Base-by-base conservation (phyloP, 2,797 vertebrate genomes). In the Intellagama lesueurii region DNA sequence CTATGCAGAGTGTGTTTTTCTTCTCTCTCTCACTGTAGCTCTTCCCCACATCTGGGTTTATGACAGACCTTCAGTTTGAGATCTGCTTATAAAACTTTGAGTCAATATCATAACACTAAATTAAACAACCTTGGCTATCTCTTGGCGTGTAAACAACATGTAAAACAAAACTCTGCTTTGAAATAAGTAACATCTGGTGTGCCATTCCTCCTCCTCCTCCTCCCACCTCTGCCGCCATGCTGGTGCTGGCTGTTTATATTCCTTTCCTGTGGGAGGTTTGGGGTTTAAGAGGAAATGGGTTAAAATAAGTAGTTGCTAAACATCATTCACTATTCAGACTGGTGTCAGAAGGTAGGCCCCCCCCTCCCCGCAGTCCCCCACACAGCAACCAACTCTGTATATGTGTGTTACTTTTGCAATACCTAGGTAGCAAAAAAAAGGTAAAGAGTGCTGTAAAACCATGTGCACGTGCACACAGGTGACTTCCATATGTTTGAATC, bases 231-330 rank as follows among this genome's bases (percentile, higher is more conserved):
- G 24, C 70, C 12, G 28, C 12, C 35, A 30, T 87, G 72, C 64
- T 73, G 49, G 26, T 19, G 66, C 72, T 69, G 40, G 66, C 79
- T n/a, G 28, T 83, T 86, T 86, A 83, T 76, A 76, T 81, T 86
- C 69, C 66, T 56, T 87, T 89, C 92, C 90, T 87, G 64, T 44
- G 93, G 92, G 91, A 94, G 81, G 66, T 6, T 1, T 83, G 66
- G 75, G 87, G 88, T 91, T 95, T 93, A 93, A 93, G 93, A 91
- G 89, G 88, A 93, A 94, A 87, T 90, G 90, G 93, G 91, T 94
- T 91, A 93, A 88, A 85, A 83, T 92, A 93, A 94, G 90, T 92
- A 89, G 47, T 91, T 86, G 81, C 87, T 93, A 89, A 89, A 89
- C 93, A 88, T 94, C 88, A 89, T 92, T 91, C 86, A 32, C 89